Evolutionary conservation across 2,113 vertebrate genomes (phyloP).

Genomic region (Myrmophylax atrothorax): DNA sequence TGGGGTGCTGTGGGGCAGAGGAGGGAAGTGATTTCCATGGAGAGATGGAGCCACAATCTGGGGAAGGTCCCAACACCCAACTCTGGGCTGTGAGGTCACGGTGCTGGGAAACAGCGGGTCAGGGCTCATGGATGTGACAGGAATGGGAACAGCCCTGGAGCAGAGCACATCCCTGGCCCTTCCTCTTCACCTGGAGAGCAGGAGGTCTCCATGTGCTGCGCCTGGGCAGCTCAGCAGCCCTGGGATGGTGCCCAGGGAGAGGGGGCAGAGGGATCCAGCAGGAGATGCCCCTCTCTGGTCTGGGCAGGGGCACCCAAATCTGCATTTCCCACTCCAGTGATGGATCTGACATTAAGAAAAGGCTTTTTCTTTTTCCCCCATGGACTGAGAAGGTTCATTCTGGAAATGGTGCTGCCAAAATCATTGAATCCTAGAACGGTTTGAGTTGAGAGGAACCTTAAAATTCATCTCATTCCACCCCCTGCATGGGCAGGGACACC

Average conservation of each 20-base stretch:
- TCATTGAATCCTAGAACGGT: neutral
- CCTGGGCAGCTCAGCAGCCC: neutral
- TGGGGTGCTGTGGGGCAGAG: neutral
- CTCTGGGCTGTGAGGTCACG: fast-evolving
- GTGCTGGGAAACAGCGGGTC: neutral
- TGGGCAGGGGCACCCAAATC: too few species aligned
- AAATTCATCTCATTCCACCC: neutral
- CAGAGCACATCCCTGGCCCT: neutral
- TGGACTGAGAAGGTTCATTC: neutral
- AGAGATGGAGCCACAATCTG: fast-evolving
- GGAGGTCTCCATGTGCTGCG: neutral
- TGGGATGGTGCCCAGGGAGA: neutral
- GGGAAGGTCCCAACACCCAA: neutral
- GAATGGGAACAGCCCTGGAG: neutral
- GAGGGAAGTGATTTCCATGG: neutral
- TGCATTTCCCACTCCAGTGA: neutral
- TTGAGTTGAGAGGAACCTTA: neutral
- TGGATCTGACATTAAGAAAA: neutral
- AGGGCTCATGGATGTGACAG: neutral
- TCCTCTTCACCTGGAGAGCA: neutral
- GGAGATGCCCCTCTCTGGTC: neutral
- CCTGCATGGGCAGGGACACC: neutral
- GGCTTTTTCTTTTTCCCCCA: fast-evolving
- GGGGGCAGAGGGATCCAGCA: too few species aligned
- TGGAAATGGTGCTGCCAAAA: neutral